Conservation (phyloP, 2,888 invertebrate genomes). For the Myopa testacea region DNA sequence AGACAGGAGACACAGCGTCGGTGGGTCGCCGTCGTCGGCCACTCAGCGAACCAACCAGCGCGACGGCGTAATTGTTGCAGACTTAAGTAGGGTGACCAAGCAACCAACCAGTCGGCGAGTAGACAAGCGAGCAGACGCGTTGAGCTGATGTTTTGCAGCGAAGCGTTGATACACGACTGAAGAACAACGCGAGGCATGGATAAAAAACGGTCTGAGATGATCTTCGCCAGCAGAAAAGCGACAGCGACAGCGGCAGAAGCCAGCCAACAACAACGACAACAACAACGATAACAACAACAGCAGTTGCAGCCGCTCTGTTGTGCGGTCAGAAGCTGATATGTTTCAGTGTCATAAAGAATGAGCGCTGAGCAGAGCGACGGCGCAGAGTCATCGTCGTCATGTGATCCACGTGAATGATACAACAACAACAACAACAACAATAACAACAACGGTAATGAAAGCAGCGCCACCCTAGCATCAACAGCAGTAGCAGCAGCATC, state of each 20-base stretch:
- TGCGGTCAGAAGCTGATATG: conserved; percentile 15
- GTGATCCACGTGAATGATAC: conserved; percentile 17
- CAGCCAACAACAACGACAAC: conserved; percentile 4
- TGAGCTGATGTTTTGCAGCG: conserved; percentile 36
- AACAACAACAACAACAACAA: conserved; percentile 31
- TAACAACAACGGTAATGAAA: conserved; percentile 31
- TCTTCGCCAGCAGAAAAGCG: conserved; percentile 12
- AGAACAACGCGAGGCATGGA: conserved; percentile 32
- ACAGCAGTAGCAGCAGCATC: conserved; percentile 15
- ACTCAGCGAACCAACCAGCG: not conserved
- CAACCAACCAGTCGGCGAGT: not conserved
- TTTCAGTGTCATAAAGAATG: conserved; percentile 33
- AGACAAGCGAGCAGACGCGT: conserved; percentile 22
- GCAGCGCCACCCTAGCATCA: conserved; percentile 4
- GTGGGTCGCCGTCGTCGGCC: not conserved
- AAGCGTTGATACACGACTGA: conserved; percentile 40
- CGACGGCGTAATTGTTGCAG: not conserved
- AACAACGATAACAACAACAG: not conserved
- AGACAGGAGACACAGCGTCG: not conserved
- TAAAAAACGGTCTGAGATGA: conserved; percentile 35
- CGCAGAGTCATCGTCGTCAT: not conserved
- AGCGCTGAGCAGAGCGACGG: not conserved
- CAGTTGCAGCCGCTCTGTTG: too few species aligned
- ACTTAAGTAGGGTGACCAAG: not conserved
- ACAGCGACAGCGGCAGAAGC: conserved; percentile 10